Conservation (phyloP, 2,888 invertebrate genomes). For the Toxonevra muliebris region DNA sequence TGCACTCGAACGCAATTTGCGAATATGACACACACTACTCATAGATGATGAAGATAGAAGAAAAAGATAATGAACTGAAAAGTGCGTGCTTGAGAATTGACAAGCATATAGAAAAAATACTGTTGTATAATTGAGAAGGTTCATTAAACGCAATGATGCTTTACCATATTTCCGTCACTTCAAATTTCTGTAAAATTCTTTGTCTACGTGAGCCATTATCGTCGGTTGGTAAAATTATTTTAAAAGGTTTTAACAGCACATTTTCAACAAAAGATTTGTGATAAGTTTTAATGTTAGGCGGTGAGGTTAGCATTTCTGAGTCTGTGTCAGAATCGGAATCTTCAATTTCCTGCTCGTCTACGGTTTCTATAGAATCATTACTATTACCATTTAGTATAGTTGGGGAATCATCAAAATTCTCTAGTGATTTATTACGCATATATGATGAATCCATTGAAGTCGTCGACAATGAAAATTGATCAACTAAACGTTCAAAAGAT, state of each 20-base stretch:
- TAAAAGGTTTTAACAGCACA: slow-evolving; percentile 59
- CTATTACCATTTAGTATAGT: slow-evolving; percentile 35
- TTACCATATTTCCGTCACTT: slow-evolving; percentile 62
- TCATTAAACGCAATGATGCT: slow-evolving; percentile 7
- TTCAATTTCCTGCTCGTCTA: slow-evolving; percentile 29
- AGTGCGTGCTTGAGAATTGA: too few relatives aligned
- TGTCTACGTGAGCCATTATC: slow-evolving; percentile 57
- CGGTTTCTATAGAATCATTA: slow-evolving; percentile 17
- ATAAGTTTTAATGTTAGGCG: slow-evolving; percentile 47
- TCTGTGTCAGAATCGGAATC: slow-evolving; percentile 66
- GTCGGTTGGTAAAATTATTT: slow-evolving; percentile 58
- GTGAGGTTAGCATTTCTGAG: slow-evolving; percentile 66
- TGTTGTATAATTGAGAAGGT: background rate
- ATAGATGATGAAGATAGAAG: background rate
- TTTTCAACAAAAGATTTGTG: slow-evolving; percentile 62
- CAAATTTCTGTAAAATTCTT: slow-evolving; percentile 61
- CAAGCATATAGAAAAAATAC: too few relatives aligned
- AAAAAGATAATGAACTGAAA: background rate
- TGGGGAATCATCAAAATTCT: slow-evolving; percentile 63
- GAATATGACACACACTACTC: slow-evolving; percentile 18
- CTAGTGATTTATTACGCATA: slow-evolving; percentile 62
- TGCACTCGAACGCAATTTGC: slow-evolving; percentile 12
- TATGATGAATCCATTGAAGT: slow-evolving; percentile 60
- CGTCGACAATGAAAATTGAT: slow-evolving; percentile 63
- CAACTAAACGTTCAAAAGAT: slow-evolving; percentile 64